Base-by-base conservation (phyloP, 2,113 vertebrate genomes). In the Oceanites oceanicus region DNA sequence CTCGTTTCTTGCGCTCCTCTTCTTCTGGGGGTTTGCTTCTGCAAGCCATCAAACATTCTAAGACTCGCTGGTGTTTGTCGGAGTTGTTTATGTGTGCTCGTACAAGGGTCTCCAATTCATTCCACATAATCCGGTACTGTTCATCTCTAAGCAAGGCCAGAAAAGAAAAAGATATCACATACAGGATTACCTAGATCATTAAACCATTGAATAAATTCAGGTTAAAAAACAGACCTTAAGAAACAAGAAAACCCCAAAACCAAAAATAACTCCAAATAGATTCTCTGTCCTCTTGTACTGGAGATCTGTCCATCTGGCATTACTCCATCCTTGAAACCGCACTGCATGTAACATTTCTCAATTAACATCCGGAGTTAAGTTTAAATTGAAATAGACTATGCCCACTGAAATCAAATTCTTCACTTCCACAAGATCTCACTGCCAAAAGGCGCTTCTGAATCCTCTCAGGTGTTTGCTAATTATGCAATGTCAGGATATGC, bases 121-220 rank as follows among this genome's bases (percentile, higher is more conserved):
- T 99, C 99, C 99, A 99, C 99, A 99, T 99, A 22, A 99, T 99
- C n/a, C 99, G 98, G 90, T 99, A 99, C 92, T 99, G 99, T 62
- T 99, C 99, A 30, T 99, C 99, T 85, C 99, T 99, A 58, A 4
- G 62, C 15, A 50, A 75, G 38, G 27, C 7, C 66, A 93, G 44
- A 50, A 71, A 65, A n/a, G n/a, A n/a, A n/a, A 86, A 40, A 27
- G 2, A 5, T 1, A 21, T 4, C 26, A 4, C 4, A 10, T 2
- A 21, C 1, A 27, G 44, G 8, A 49, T 11, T 8, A 36, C 34
- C 36, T 18, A 9, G 18, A 34, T 7, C 56, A 47, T 10, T 38
- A 6, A 32, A 42, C 18, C 7, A 22, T 5, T 52, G 5, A 73
- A 9, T 27, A 52, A 53, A 38, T 26, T 8, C 68, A 56, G 27